Conservation (phyloP, 35 echinoderm and acorn worm genomes). For the Anneissia japonica region DNA sequence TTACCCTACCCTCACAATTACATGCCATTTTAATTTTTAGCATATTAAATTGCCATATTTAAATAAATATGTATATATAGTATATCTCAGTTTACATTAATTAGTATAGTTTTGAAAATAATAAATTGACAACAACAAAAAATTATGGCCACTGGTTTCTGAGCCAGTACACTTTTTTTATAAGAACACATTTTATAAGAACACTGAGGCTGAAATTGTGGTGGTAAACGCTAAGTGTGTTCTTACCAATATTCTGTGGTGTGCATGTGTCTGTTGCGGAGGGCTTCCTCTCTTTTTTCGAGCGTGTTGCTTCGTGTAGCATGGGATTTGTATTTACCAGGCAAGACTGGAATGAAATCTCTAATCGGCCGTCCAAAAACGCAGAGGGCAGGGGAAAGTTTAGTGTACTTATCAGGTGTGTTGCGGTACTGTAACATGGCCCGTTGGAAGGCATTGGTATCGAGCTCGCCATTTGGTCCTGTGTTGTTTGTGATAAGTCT, state of each 20-base stretch:
- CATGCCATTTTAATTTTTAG: too few relatives aligned
- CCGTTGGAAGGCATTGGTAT: slow-evolving; percentile 30
- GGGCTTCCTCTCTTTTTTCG: slow-evolving; percentile 6
- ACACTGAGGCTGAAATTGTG: too few relatives aligned
- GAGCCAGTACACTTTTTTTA: too few relatives aligned
- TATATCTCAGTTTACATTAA: too few relatives aligned
- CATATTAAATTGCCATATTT: too few relatives aligned
- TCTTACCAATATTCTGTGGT: not conserved
- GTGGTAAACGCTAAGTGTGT: not conserved
- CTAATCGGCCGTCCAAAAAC: slow-evolving; percentile 38
- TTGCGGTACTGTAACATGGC: slow-evolving; percentile 38
- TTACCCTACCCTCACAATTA: too few relatives aligned
- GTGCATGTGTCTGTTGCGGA: slow-evolving; percentile 30
- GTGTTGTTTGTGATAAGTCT: slow-evolving; percentile 43
- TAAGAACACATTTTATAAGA: too few relatives aligned
- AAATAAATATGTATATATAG: too few relatives aligned
- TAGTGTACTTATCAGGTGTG: slow-evolving; percentile 32
- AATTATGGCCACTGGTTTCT: too few relatives aligned
- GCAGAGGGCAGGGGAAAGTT: slow-evolving; percentile 31
- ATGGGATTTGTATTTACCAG: slow-evolving; percentile 20
- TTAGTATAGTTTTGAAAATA: too few relatives aligned
- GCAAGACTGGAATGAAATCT: slow-evolving; percentile 20
- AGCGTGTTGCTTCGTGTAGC: slow-evolving; percentile 9
- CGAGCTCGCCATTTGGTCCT: slow-evolving; percentile 11
- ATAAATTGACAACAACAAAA: too few relatives aligned